Evolutionary conservation across 2,113 vertebrate species (phyloP).

Genomic region (Columba livia): DNA sequence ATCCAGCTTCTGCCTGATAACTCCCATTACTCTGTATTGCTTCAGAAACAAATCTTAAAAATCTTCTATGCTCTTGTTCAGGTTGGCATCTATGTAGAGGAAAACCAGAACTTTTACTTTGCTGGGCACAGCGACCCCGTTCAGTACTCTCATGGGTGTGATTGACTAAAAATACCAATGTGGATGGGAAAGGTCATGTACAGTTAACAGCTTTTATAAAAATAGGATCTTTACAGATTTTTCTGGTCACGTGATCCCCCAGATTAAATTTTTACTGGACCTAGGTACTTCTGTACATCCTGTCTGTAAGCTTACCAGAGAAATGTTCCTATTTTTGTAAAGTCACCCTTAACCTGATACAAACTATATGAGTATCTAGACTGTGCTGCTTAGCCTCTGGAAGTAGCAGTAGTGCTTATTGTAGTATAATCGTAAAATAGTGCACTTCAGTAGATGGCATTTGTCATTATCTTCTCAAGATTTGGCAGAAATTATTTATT

Average conservation of each 20-base stretch:
- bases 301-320: neutral
- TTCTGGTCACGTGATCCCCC: neutral
- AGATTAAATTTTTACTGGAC: neutral
- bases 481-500: neutral
- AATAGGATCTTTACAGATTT: neutral
- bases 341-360: neutral
- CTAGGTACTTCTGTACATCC: neutral
- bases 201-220: neutral
- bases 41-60: slow-evolving; percentile 98
- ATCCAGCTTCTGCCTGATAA: slow-evolving; percentile 87
- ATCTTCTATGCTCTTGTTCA: slow-evolving; percentile 97
- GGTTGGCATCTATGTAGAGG: slow-evolving; percentile 74
- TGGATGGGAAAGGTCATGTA: neutral
- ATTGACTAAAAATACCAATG: neutral
- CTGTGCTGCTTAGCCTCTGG: neutral
- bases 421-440: neutral
- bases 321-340: neutral
- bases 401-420: neutral
- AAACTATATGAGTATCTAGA: neutral
- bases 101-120: neutral
- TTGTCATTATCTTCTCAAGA: neutral
- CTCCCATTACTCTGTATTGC: slow-evolving; percentile 91
- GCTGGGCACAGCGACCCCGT: neutral
- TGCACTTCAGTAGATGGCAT: neutral
- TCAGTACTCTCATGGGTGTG: neutral